Base-by-base conservation (phyloP, 2,888 invertebrate genomes). In the Phortica magna region DNA sequence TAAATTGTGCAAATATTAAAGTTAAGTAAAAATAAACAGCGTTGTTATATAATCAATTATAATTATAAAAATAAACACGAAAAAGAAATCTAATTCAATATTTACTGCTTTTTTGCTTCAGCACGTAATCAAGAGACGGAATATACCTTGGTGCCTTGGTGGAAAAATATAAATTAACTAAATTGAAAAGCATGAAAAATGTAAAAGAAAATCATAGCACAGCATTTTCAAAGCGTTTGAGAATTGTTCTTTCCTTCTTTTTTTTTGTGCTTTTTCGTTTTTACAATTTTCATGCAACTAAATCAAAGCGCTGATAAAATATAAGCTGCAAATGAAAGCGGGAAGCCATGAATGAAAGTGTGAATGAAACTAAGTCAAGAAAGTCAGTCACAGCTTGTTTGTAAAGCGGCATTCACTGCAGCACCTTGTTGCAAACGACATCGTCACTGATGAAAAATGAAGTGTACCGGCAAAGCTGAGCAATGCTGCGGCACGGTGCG, bases 341-440 rank as follows among this genome's bases (percentile, higher is more conserved):
- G 14, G n/a, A 55, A 71, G 22, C 53, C n/a, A 48, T 53, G n/a
- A 53, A 48, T 31, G 70, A 71, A 71, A 55, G 53, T 7, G 39
- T 71, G 39, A 71, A 71, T 55, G 31, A 55, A 71, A 71, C 53
- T 48, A 71, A 71, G 70, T 71, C 53, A 71, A 53, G 70, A 71
- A 71, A 71, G 70, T 55, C 53, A 53, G 65, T 31, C 41, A 14
- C n/a, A 65, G 59, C n/a, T 65, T 41, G 41, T 14, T 65, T 31
- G 65, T 39, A 65, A 65, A 31, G 39, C 39, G 12, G 65, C 41
- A 39, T 39, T 31, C 65, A 41, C 4, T 12, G 65, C 39, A 12
- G 65, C 10, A 41, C 65, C 65, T 31, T 41, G 65, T 39, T 22
- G 19, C 61, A 61, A 61, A 61, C 61, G 22, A 61, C 61, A 22